Percentiles rank a stretch among this genome's conserved stretches.
Conservation (phyloP, 2,888 invertebrate species). For the Pandemis cinnamomeana region DNA sequence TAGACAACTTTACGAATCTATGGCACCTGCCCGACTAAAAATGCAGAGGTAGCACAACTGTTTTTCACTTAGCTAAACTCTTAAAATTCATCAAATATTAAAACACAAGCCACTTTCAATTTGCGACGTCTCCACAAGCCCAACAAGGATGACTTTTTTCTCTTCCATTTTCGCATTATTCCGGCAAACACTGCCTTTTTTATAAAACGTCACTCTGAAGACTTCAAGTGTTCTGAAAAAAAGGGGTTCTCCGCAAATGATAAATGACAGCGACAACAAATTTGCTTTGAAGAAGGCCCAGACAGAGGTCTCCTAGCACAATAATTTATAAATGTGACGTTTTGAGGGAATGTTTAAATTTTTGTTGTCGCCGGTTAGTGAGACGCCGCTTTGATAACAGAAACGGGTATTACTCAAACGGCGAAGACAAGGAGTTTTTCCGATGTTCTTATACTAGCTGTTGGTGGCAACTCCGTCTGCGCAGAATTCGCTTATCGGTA, state of each 20-base stretch:
- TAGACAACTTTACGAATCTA: too few species aligned
- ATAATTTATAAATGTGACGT: constrained; percentile 46
- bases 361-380: not conserved
- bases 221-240: constrained; percentile 56
- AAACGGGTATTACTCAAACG: not conserved
- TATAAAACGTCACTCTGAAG: constrained; percentile 53
- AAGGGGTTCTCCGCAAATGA: constrained; percentile 56
- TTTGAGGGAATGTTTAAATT: constrained; percentile 12
- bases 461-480: too few species aligned
- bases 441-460: too few species aligned
- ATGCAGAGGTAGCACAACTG: not conserved
- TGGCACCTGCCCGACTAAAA: not conserved
- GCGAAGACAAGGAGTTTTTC: not conserved
- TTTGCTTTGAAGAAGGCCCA: constrained; percentile 50
- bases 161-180: constrained; percentile 45
- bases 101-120: constrained; percentile 13
- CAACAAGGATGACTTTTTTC: constrained; percentile 11
- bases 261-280: constrained; percentile 55
- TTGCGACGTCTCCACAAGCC: constrained; percentile 5
- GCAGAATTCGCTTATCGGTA: too few species aligned
- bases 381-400: not conserved
- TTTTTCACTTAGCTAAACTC: constrained; percentile 2
- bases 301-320: constrained; percentile 49
- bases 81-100: constrained; percentile 7
- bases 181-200: constrained; percentile 45